phyloP scores from a whole-genome alignment of 1,140 invertebrate species.

The Drosophila busckii region DNA sequence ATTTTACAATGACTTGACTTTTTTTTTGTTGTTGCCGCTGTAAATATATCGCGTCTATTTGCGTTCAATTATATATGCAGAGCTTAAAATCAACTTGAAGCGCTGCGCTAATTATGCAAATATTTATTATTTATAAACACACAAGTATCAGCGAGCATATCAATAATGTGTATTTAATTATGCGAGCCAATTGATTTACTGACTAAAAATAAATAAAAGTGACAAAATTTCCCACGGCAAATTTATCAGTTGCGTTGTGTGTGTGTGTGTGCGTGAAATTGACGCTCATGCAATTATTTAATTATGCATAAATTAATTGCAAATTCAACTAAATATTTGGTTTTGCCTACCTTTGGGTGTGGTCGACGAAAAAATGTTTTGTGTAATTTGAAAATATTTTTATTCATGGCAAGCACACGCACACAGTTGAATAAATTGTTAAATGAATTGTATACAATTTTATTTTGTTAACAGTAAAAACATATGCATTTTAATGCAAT shows the following conservation, averaged over 20 bases:
- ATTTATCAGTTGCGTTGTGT: not conserved
- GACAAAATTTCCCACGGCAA: too few species aligned
- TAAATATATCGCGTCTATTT: slow-evolving; percentile 10
- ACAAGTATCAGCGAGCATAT: not conserved
- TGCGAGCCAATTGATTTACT: too few species aligned
- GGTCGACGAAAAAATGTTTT: slow-evolving; percentile 30
- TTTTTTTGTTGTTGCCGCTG: slow-evolving; percentile 6
- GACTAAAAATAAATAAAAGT: too few species aligned
- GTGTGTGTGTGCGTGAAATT: not conserved
- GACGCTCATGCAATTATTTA: slow-evolving; percentile 54
- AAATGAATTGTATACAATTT: slow-evolving; percentile 23
- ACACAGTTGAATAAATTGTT: slow-evolving; percentile 10
- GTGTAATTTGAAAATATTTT: too few species aligned
- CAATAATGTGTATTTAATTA: too few species aligned
- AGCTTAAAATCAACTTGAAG: slow-evolving; percentile 2
- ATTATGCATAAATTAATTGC: slow-evolving; percentile 59
- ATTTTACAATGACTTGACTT: slow-evolving; percentile 34
- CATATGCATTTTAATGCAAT: too few species aligned
- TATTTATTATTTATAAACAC: not conserved
- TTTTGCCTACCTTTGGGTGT: slow-evolving; percentile 5
- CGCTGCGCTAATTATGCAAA: slow-evolving; percentile 29
- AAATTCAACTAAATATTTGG: slow-evolving; percentile 21
- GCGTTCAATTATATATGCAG: slow-evolving; percentile 17
- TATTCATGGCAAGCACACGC: too few species aligned
- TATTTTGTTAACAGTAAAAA: too few species aligned